These are phyloP conservation scores for Stigmatopora argus DNA, from an alignment of 2,113 vertebrate genomes.

Conservation along the genomic window DNA sequence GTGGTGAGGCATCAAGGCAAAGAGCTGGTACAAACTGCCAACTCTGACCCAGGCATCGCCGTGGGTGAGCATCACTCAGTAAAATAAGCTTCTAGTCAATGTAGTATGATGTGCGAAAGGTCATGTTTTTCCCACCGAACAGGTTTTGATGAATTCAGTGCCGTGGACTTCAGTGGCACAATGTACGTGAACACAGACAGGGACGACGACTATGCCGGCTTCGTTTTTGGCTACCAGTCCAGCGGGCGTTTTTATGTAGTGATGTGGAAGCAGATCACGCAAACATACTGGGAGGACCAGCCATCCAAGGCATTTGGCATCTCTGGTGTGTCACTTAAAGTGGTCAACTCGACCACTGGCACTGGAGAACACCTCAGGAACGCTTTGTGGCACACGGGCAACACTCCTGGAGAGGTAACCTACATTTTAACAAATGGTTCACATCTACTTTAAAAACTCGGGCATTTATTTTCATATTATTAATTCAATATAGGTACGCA, in stretches of 20 bases:
- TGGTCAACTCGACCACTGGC: constrained; percentile 94
- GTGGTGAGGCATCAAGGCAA: constrained; percentile 97
- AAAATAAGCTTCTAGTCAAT: not conserved
- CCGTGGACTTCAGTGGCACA: constrained; percentile 95
- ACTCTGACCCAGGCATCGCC: constrained; percentile 95
- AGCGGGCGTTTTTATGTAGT: constrained; percentile 94
- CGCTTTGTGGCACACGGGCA: constrained; percentile 97
- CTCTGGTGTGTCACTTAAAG: constrained; percentile 94
- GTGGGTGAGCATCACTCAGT: constrained; percentile 77
- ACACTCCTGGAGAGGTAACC: constrained; percentile 89
- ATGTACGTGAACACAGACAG: constrained; percentile 97
- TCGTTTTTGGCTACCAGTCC: constrained; percentile 96
- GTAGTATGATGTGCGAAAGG: not conserved
- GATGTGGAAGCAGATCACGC: constrained; percentile 99
- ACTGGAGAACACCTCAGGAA: constrained; percentile 89
- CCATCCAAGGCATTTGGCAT: constrained; percentile 94
- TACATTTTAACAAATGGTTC: constrained; percentile 16
- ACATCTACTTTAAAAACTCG: constrained; percentile 5
- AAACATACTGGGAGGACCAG: constrained; percentile 97
- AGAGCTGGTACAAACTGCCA: constrained; percentile 94
- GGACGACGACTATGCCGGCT: constrained; percentile 94
- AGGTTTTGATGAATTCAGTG: constrained; percentile 94
- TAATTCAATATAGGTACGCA: constrained; percentile 77
- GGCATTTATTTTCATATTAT: not conserved
- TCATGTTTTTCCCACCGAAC: constrained; percentile 2